These are phyloP conservation scores for Myxocyprinus asiaticus DNA, from an alignment of 2,113 vertebrate species.

Conservation along the genomic window DNA sequence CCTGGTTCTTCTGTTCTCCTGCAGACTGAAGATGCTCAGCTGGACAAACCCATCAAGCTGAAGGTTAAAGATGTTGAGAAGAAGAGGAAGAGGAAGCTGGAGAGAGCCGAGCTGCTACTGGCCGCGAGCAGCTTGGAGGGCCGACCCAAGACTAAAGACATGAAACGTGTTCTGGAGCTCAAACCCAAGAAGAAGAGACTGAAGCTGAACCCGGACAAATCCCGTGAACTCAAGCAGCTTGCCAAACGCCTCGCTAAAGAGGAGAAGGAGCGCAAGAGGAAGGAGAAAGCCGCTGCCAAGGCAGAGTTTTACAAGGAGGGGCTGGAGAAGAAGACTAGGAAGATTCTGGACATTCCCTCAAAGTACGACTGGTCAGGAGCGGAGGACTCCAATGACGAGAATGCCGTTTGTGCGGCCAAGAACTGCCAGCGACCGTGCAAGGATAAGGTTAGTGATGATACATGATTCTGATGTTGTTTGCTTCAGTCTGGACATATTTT, in stretches of 20 bases:
- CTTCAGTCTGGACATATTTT: no score
- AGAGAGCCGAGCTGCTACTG: constrained; percentile 84
- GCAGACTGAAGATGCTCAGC: constrained; percentile 85
- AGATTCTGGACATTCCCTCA: constrained; percentile 95
- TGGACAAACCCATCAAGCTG: constrained; percentile 90
- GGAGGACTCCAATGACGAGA: constrained; percentile 95
- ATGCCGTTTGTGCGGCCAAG: constrained; percentile 92
- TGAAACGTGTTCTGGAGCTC: constrained; percentile 84
- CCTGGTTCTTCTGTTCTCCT: no score
- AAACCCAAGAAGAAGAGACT: constrained; percentile 98
- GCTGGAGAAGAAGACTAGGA: constrained; percentile 90
- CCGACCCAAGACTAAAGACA: constrained; percentile 85
- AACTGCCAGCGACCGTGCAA: constrained; percentile 97
- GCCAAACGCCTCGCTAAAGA: constrained; percentile 95
- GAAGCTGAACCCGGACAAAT: constrained; percentile 90
- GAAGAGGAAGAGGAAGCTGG: constrained; percentile 90
- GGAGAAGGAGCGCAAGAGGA: constrained; percentile 93
- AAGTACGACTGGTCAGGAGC: constrained; percentile 99
- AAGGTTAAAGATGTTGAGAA: constrained; percentile 92
- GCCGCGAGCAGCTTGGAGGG: constrained; percentile 57
- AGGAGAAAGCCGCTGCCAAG: constrained; percentile 89
- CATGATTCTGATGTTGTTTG: neutral
- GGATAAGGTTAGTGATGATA: constrained; percentile 85
- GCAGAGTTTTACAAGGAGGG: constrained; percentile 85
- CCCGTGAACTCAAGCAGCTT: constrained; percentile 91